A percentile compares a stretch with the other conserved stretches of the same genome.
Evolutionary conservation across 2,888 invertebrate genomes (phyloP).

Genomic region (Chrysolina oricalcia): DNA sequence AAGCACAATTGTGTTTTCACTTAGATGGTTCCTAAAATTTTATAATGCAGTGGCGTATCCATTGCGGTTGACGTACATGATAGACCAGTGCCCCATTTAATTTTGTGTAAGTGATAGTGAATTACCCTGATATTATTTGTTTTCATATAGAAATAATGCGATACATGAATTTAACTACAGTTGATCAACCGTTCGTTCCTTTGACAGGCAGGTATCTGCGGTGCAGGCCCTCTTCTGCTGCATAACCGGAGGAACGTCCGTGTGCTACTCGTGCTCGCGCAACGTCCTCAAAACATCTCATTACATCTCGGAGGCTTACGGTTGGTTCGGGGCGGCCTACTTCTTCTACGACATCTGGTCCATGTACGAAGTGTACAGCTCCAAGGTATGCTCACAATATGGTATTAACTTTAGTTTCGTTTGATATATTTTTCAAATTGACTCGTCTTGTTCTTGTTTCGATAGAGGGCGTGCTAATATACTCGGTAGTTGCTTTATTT

Average conservation of each 20-base stretch:
- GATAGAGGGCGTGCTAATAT: background rate
- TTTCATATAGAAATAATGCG: background rate
- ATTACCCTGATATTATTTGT: too few species aligned
- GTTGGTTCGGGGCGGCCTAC: slow-evolving; percentile 86
- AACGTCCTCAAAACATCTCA: slow-evolving; percentile 81
- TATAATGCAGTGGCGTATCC: too few species aligned
- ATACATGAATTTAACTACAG: background rate
- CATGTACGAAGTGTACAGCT: slow-evolving; percentile 81
- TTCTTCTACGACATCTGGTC: slow-evolving; percentile 88
- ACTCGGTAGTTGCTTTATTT: background rate
- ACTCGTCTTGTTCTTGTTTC: background rate
- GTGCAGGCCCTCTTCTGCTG: slow-evolving; percentile 82
- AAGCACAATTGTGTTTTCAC: too few species aligned
- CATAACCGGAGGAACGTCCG: slow-evolving; percentile 79
- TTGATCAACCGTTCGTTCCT: background rate
- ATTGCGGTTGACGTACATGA: too few species aligned
- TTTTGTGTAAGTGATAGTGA: too few species aligned
- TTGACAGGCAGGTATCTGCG: slow-evolving; percentile 79
- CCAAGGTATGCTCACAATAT: slow-evolving; percentile 44
- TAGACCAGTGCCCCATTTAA: too few species aligned
- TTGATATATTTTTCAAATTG: background rate
- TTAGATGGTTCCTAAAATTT: too few species aligned
- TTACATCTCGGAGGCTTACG: slow-evolving; percentile 84
- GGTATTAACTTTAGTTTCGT: background rate
- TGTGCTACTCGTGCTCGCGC: slow-evolving; percentile 80